These are phyloP conservation scores for Rhynchomys soricoides DNA, from an alignment of 2,113 vertebrate species.

Conservation along the genomic window DNA sequence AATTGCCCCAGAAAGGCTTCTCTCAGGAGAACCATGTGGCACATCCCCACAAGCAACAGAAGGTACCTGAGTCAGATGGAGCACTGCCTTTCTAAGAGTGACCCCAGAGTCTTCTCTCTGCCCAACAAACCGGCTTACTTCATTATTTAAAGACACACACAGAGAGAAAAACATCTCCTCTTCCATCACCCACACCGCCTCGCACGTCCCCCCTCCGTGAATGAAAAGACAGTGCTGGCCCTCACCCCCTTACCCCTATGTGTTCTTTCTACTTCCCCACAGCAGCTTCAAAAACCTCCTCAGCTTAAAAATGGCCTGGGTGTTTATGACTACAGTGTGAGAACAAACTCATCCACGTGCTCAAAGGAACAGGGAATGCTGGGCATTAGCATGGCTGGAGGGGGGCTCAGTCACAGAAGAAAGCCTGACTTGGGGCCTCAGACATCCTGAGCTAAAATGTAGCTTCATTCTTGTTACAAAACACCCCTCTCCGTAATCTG, in stretches of 20 bases:
- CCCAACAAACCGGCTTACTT: background rate
- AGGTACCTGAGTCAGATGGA: background rate
- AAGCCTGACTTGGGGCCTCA: background rate
- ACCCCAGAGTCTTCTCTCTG: background rate
- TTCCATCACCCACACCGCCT: background rate
- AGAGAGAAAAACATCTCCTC: background rate
- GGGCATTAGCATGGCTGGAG: background rate
- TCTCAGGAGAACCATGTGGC: background rate
- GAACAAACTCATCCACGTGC: background rate
- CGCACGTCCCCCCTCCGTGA: background rate
- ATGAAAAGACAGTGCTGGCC: background rate
- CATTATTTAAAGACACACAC: background rate
- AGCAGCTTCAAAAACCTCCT: background rate
- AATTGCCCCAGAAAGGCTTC: too few species aligned
- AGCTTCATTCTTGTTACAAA: conserved; percentile 32
- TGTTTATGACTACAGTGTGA: background rate
- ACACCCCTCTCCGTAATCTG: conserved; percentile 34
- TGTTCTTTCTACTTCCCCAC: background rate
- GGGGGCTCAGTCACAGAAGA: background rate
- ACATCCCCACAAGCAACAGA: background rate
- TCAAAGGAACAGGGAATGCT: background rate
- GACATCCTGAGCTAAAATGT: background rate
- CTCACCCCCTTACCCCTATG: background rate
- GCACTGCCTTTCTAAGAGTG: background rate
- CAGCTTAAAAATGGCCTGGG: background rate